These are phyloP conservation scores for Muschampia plurimacula DNA, from an alignment of 2,888 invertebrate genomes.

Conservation along the genomic window DNA sequence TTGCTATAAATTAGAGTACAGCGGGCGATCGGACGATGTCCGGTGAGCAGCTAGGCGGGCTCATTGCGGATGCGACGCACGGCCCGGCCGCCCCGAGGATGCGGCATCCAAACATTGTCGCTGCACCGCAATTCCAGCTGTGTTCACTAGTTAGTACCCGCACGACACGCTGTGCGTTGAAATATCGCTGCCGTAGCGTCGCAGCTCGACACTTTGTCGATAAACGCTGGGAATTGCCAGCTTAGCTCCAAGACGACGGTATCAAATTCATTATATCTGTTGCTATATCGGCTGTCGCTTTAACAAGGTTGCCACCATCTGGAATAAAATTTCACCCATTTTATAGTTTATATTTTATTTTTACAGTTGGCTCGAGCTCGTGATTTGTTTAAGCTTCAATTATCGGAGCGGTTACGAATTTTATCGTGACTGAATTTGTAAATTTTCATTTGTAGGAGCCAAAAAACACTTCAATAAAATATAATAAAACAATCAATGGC, in stretches of 20 bases:
- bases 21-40: constrained; percentile 46
- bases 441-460: too few relatives aligned
- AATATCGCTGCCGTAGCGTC: constrained; percentile 58
- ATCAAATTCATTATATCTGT: constrained; percentile 30
- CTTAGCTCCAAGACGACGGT: constrained; percentile 28
- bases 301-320: constrained; percentile 25
- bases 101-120: constrained; percentile 77
- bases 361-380: neutral
- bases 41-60: constrained; percentile 45
- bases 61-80: constrained; percentile 69
- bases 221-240: constrained; percentile 34
- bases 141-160: constrained; percentile 74
- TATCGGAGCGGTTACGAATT: neutral
- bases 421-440: too few relatives aligned
- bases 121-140: constrained; percentile 76
- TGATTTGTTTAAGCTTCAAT: neutral
- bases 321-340: constrained; percentile 30
- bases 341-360: constrained; percentile 33
- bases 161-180: constrained; percentile 66
- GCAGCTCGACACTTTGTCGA: constrained; percentile 36
- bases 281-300: constrained; percentile 19
- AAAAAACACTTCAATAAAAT: too few relatives aligned
- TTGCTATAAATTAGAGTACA: constrained; percentile 74
- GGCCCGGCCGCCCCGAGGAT: constrained; percentile 63
- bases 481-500: too few relatives aligned